A percentile compares a stretch with the other conserved stretches of the same genome.
Evolutionary conservation across 1,140 invertebrate genomes (phyloP).

Genomic region (Bombus confusus): DNA sequence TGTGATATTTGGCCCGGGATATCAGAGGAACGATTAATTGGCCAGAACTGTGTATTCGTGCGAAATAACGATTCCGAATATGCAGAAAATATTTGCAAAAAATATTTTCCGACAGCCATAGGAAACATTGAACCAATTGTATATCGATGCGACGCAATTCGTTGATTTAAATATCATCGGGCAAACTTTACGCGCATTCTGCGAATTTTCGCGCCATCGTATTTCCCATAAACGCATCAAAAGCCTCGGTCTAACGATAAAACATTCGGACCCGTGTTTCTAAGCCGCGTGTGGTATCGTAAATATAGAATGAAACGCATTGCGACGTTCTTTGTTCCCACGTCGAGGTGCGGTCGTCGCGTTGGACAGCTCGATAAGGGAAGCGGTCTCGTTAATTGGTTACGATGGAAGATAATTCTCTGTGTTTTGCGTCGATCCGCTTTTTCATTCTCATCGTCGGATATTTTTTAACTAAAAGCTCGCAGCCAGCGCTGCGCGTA

Average conservation of each 20-base stretch:
- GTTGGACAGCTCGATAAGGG: conserved; percentile 18
- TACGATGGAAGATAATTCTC: conserved; percentile 9
- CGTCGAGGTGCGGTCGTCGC: not conserved
- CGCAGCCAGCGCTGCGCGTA: not conserved
- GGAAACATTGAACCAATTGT: not conserved
- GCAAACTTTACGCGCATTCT: too few relatives aligned
- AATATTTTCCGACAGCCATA: too few relatives aligned
- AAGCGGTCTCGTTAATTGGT: conserved; percentile 10
- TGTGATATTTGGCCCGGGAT: not conserved
- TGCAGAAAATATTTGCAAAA: not conserved
- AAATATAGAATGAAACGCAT: not conserved
- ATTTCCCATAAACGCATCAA: too few relatives aligned
- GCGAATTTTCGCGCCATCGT: too few relatives aligned
- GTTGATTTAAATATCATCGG: too few relatives aligned
- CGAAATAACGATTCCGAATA: not conserved
- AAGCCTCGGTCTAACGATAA: too few relatives aligned
- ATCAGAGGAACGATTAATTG: not conserved
- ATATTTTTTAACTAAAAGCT: not conserved
- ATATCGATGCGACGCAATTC: too few relatives aligned
- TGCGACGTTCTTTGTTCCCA: not conserved
- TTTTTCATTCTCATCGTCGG: not conserved
- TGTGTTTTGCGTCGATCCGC: not conserved
- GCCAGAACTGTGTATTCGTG: too few relatives aligned
- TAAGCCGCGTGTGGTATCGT: not conserved
- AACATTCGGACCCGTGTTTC: too few relatives aligned